Evolutionary conservation across 2,113 vertebrate genomes (phyloP).

Genomic region (Etheostoma spectabile): DNA sequence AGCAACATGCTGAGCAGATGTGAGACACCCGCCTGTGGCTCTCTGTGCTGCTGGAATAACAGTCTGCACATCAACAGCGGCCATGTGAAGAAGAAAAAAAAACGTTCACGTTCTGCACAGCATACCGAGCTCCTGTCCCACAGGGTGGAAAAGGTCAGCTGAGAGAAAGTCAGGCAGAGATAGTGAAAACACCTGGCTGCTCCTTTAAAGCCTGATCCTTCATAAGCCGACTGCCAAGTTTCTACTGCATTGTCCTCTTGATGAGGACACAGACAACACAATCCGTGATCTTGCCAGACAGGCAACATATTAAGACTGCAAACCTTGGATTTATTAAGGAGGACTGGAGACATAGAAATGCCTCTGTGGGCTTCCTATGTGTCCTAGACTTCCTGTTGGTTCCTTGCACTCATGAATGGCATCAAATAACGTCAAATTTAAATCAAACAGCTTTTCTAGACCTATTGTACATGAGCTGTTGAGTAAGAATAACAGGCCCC

Average conservation of each 20-base stretch:
- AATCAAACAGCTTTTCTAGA: not conserved
- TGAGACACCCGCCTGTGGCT: conserved; percentile 44
- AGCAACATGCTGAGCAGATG: conserved; percentile 62
- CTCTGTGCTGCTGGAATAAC: conserved; percentile 55
- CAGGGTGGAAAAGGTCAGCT: conserved; percentile 29
- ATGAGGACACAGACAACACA: not conserved
- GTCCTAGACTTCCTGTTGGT: not conserved
- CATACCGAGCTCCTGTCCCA: conserved; percentile 34
- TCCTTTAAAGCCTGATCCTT: not conserved
- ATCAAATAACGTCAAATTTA: not conserved
- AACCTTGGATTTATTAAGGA: not conserved
- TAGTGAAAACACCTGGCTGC: conserved; percentile 21
- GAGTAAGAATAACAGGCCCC: conserved; percentile 7
- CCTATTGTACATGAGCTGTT: not conserved
- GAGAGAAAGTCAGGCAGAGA: conserved; percentile 12
- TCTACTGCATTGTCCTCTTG: conserved; percentile 9
- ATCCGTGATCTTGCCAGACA: not conserved
- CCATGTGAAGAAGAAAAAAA: conserved; percentile 47
- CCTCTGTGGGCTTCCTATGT: not conserved
- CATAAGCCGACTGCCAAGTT: not conserved
- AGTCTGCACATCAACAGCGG: conserved; percentile 49
- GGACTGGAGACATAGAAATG: not conserved
- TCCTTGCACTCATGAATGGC: not conserved
- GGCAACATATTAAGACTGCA: not conserved
- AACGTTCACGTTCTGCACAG: conserved; percentile 51